phyloP scores from a whole-genome alignment of 2,888 invertebrate species.

The Trissolcus brochymenae region DNA sequence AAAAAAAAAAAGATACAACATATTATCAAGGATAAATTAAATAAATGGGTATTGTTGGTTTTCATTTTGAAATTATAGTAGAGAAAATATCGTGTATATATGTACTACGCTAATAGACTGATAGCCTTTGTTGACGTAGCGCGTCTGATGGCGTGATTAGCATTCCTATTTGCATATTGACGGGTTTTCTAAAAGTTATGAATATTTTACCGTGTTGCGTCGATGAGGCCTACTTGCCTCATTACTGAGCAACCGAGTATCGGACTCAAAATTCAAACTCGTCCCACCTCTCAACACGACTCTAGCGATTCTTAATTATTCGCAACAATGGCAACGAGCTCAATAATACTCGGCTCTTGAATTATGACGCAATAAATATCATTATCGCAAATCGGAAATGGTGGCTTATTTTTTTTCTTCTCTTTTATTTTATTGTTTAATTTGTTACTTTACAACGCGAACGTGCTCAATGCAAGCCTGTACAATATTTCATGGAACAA shows the following conservation, averaged over 20 bases:
- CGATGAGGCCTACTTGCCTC: conserved; percentile 62
- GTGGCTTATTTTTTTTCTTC: conserved; percentile 30
- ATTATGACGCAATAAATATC: conserved; percentile 58
- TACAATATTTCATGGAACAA: conserved; percentile 50
- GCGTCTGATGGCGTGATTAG: conserved; percentile 67
- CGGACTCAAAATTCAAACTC: conserved; percentile 62
- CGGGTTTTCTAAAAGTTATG: conserved; percentile 76
- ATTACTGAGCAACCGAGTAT: conserved; percentile 59
- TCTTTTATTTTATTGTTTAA: conserved; percentile 41
- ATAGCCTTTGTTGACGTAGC: conserved; percentile 63
- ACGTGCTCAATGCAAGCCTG: conserved; percentile 43
- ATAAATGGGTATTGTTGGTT: too few relatives aligned
- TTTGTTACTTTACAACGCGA: conserved; percentile 46
- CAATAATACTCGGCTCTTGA: conserved; percentile 56
- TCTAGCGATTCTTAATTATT: conserved; percentile 53
- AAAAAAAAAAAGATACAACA: too few relatives aligned
- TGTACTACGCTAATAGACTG: conserved; percentile 61
- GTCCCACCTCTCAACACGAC: conserved; percentile 42
- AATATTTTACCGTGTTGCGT: conserved; percentile 71
- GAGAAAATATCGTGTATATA: conserved; percentile 55
- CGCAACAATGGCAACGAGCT: conserved; percentile 54
- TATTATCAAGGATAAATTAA: too few relatives aligned
- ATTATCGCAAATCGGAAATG: conserved; percentile 44
- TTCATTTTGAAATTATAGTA: too few relatives aligned
- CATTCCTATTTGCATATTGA: conserved; percentile 76